These are phyloP conservation scores for Trachelipus rathkii DNA, from an alignment of 1,140 invertebrate species.

Conservation along the genomic window DNA sequence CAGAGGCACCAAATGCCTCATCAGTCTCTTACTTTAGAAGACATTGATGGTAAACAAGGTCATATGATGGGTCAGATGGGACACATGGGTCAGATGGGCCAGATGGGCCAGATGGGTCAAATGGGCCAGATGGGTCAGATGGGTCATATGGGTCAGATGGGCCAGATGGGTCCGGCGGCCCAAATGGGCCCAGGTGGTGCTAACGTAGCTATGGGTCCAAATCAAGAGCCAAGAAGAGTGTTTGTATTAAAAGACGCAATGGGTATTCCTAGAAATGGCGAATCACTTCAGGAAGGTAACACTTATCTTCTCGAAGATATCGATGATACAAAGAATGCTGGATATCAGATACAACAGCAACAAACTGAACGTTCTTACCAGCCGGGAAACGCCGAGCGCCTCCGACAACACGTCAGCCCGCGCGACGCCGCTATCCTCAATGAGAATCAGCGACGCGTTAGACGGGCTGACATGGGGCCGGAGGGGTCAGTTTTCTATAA, in stretches of 20 bases:
- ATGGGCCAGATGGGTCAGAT: neutral
- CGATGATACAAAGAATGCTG: slow-evolving; percentile 33
- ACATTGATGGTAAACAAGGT: slow-evolving; percentile 51
- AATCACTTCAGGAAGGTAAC: slow-evolving; percentile 40
- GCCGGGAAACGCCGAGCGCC: slow-evolving; percentile 53
- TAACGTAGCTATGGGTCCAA: neutral
- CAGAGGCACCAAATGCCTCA: slow-evolving; percentile 31
- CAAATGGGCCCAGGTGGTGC: neutral
- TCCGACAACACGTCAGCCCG: slow-evolving; percentile 47
- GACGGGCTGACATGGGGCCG: slow-evolving; percentile 44
- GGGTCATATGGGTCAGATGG: neutral
- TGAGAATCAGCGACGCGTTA: slow-evolving; percentile 49
- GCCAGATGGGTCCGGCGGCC: neutral
- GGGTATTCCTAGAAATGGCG: slow-evolving; percentile 37
- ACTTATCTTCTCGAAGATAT: slow-evolving; percentile 43
- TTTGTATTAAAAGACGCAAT: slow-evolving; percentile 38
- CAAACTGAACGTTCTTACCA: slow-evolving; percentile 26
- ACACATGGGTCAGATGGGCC: slow-evolving; percentile 31
- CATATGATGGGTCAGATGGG: slow-evolving; percentile 47
- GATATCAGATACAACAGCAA: slow-evolving; percentile 23
- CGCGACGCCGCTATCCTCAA: slow-evolving; percentile 40
- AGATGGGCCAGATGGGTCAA: slow-evolving; percentile 23
- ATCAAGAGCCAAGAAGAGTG: slow-evolving; percentile 31
- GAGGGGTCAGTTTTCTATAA: slow-evolving; percentile 39
- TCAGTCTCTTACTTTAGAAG: slow-evolving; percentile 24